Evolutionary conservation across 2,113 vertebrate genomes (phyloP).

Genomic region (Neodontobutis hainanensis): DNA sequence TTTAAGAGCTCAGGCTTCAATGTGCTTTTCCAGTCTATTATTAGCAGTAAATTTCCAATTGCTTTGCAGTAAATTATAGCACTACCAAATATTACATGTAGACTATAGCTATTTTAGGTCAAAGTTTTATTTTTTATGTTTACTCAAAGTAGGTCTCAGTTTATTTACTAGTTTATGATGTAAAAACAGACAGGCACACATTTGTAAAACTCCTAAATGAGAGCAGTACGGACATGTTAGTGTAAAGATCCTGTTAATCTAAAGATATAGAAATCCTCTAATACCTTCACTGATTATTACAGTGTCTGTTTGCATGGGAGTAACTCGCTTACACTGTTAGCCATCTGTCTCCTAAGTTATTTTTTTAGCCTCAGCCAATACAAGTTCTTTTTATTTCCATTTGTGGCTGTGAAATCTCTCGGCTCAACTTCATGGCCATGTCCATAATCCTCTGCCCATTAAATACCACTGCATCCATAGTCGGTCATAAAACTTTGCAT

Average conservation of each 20-base stretch:
- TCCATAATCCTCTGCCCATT: conserved; percentile 17
- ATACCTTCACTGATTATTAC: conserved; percentile 33
- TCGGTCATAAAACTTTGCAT: conserved; percentile 11
- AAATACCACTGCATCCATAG: conserved; percentile 14
- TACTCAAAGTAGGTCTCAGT: too few species aligned
- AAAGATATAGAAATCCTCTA: conserved; percentile 33
- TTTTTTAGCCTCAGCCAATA: conserved; percentile 30
- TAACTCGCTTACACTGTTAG: conserved; percentile 45
- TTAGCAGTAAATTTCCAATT: conserved; percentile 9
- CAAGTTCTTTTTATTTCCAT: conserved; percentile 31
- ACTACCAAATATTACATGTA: conserved; percentile 29
- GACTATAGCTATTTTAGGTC: conserved; percentile 6
- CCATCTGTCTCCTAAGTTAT: conserved; percentile 54
- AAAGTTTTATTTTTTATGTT: too few species aligned
- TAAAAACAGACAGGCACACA: too few species aligned
- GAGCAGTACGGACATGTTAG: conserved; percentile 1
- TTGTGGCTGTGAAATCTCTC: conserved; percentile 34
- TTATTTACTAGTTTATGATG: too few species aligned
- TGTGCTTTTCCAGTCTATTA: conserved; percentile 20
- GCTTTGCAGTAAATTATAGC: conserved; percentile 12
- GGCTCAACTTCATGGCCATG: conserved; percentile 19
- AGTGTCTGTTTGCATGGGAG: conserved; percentile 48
- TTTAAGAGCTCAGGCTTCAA: conserved; percentile 45
- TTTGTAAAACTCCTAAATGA: conserved; percentile 23
- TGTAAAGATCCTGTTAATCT: neutral